These are phyloP conservation scores for Cephus nigrinus DNA, from an alignment of 2,888 invertebrate genomes.

Conservation along the genomic window DNA sequence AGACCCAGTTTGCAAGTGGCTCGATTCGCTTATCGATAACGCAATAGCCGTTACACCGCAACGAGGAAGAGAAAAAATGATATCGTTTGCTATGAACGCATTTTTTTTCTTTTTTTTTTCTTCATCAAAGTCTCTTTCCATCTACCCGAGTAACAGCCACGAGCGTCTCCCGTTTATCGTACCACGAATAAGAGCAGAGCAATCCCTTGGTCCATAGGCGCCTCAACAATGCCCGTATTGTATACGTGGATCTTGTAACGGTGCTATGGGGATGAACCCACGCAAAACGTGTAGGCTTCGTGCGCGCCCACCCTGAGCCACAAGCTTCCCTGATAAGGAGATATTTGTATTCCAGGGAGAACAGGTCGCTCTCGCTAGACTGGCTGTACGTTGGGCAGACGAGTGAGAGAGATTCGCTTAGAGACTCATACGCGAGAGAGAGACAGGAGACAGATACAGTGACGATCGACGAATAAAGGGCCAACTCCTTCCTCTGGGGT, in stretches of 20 bases:
- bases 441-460: not conserved
- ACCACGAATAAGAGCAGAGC: not conserved
- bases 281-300: not conserved
- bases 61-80: not conserved
- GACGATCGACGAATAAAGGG: not conserved
- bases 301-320: not conserved
- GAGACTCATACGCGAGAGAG: not conserved
- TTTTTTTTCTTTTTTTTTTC: no score
- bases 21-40: not conserved
- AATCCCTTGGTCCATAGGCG: not conserved
- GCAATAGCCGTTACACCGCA: not conserved
- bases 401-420: not conserved
- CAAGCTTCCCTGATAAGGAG: not conserved
- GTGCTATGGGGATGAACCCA: not conserved
- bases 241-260: not conserved
- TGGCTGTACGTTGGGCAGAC: not conserved
- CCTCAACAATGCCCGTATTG: not conserved
- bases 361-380: not conserved
- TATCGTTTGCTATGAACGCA: not conserved
- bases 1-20: not conserved
- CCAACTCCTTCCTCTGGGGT: not conserved
- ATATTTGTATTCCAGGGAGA: not conserved
- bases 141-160: no score
- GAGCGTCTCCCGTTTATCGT: not conserved
- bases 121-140: not conserved